These are phyloP conservation scores for Platerodrilus igneus DNA, from an alignment of 2,888 invertebrate genomes.

Conservation along the genomic window DNA sequence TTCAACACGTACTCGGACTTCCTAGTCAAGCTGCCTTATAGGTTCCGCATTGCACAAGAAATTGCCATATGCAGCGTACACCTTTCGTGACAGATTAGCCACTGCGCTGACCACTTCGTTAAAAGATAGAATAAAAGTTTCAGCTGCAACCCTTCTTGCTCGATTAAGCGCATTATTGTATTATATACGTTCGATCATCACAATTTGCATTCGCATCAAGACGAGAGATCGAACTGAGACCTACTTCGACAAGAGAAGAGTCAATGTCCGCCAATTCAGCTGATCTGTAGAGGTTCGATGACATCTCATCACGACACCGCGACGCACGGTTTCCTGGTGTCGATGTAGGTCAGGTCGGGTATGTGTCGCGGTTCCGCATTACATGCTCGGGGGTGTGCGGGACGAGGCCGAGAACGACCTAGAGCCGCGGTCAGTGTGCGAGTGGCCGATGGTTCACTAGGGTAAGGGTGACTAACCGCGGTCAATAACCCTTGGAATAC, in stretches of 20 bases:
- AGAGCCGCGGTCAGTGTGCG: conserved; percentile 46
- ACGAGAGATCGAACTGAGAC: conserved; percentile 38
- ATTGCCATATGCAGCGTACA: conserved; percentile 27
- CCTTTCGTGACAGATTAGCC: conserved; percentile 31
- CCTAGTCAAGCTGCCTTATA: conserved; percentile 29
- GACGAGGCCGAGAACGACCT: conserved; percentile 30
- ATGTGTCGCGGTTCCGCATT: conserved; percentile 34
- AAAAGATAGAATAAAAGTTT: conserved; percentile 22
- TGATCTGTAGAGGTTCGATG: conserved; percentile 40
- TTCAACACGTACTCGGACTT: conserved; percentile 26
- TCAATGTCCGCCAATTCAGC: conserved; percentile 42
- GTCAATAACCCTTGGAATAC: conserved; percentile 42
- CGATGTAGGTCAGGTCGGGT: conserved; percentile 45
- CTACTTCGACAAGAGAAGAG: conserved; percentile 38
- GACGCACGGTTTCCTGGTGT: conserved; percentile 42
- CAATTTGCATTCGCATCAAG: conserved; percentile 31
- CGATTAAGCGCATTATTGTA: conserved; percentile 23
- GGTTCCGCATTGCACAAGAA: conserved; percentile 28
- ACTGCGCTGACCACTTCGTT: conserved; percentile 30
- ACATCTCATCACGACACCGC: conserved; percentile 39
- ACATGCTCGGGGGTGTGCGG: conserved; percentile 29
- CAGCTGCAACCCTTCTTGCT: conserved; percentile 32
- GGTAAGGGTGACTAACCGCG: conserved; percentile 50
- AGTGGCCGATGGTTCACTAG: conserved; percentile 50
- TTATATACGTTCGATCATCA: conserved; percentile 17